A percentile compares a stretch with the other conserved stretches of the same genome.
phyloP scores from a whole-genome alignment of 1,140 invertebrate species.

The Lethocerus indicus region DNA sequence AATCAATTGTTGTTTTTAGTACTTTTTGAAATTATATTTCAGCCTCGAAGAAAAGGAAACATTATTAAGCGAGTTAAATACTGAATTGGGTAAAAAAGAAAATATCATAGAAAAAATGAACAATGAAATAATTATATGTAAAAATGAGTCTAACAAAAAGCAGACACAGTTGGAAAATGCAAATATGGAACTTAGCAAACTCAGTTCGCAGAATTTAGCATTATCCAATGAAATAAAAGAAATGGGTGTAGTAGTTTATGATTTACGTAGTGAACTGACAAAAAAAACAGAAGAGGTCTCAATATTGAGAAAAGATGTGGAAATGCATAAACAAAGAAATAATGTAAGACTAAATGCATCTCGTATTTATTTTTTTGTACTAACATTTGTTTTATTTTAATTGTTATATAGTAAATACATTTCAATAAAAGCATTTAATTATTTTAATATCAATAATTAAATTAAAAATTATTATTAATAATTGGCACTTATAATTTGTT shows the following conservation, averaged over 20 bases:
- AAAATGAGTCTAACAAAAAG: background rate
- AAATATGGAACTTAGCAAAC: background rate
- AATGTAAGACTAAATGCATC: constrained; percentile 6
- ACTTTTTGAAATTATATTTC: background rate
- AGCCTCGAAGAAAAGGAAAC: constrained; percentile 4
- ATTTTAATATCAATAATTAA: background rate
- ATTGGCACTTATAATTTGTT: background rate
- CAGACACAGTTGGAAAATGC: background rate
- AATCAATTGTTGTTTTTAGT: no score
- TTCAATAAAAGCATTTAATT: background rate
- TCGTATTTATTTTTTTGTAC: no score
- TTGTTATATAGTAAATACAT: background rate
- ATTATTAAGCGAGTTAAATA: background rate
- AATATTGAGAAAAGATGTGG: background rate
- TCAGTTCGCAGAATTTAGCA: background rate
- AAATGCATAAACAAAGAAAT: constrained; percentile 1
- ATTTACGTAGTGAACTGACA: background rate
- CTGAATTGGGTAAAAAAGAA: background rate
- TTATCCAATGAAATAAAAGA: background rate
- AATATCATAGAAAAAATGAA: background rate
- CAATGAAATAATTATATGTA: background rate
- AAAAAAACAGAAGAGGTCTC: background rate
- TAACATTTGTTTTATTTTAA: background rate
- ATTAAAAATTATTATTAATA: background rate
- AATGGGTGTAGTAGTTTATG: background rate